Conservation (phyloP, 2,113 vertebrate species). For the Columbina picui region DNA sequence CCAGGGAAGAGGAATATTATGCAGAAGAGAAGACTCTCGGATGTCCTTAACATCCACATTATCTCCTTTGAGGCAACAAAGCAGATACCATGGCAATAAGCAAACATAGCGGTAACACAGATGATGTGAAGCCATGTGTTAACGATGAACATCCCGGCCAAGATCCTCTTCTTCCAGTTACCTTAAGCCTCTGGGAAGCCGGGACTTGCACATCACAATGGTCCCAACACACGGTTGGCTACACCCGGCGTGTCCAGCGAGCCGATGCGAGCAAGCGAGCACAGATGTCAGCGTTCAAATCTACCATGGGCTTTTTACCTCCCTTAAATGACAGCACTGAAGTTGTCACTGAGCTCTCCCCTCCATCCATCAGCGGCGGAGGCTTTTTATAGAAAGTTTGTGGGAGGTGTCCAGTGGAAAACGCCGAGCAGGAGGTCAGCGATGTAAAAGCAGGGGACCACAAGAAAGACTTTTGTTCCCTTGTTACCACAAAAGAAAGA, state of each 20-base stretch:
- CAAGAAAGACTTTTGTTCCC: not conserved
- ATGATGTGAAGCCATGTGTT: not conserved
- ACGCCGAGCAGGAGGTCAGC: fast-evolving
- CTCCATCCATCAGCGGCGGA: fast-evolving
- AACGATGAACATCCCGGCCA: not conserved
- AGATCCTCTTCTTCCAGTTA: not conserved
- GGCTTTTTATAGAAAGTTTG: not conserved
- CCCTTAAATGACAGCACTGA: not conserved
- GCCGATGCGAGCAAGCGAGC: not conserved
- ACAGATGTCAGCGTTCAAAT: fast-evolving
- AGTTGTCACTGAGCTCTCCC: not conserved
- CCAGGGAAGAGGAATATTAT: constrained; percentile 41
- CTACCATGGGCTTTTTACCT: not conserved
- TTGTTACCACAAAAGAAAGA: too few species aligned
- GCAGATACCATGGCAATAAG: not conserved
- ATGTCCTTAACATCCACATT: constrained; percentile 16
- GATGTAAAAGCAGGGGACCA: not conserved
- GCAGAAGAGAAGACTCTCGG: constrained; percentile 10
- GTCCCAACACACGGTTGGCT: fast-evolving
- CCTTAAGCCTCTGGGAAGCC: not conserved
- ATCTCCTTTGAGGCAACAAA: not conserved
- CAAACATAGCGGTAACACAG: not conserved
- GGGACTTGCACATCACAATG: fast-evolving
- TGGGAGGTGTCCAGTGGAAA: not conserved
- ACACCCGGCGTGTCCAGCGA: fast-evolving